Conservation (phyloP, 2,888 invertebrate species). For the Hirtodrosophila histrioides region DNA sequence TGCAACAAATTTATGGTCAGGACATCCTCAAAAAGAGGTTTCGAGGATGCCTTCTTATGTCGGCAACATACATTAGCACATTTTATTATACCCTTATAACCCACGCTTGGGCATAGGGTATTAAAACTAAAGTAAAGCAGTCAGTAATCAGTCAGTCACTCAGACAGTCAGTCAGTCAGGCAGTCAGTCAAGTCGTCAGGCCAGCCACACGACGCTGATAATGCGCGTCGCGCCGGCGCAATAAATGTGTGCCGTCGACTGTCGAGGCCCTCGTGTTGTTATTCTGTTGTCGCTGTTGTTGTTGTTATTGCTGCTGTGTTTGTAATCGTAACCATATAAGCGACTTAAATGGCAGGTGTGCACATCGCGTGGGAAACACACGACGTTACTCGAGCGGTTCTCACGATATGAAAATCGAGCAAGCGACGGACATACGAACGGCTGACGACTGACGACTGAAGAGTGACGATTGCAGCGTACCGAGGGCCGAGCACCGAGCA, state of each 20-base stretch:
- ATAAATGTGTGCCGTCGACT: conserved; percentile 73
- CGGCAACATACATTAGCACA: too few relatives aligned
- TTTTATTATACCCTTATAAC: background rate
- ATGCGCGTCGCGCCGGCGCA: conserved; percentile 77
- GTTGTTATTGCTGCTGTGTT: conserved; percentile 35
- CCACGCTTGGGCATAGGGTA: background rate
- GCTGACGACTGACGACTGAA: conserved; percentile 29
- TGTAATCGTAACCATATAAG: conserved; percentile 79
- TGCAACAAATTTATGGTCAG: too few relatives aligned
- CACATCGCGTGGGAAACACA: conserved; percentile 85
- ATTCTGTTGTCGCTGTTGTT: conserved; percentile 41
- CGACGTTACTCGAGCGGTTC: conserved; percentile 84
- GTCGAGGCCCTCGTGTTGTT: conserved; percentile 59
- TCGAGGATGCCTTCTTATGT: too few relatives aligned
- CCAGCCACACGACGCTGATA: conserved; percentile 72
- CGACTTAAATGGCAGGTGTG: conserved; percentile 84
- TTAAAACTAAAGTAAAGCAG: conserved; percentile 71
- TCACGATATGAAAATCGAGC: conserved; percentile 84
- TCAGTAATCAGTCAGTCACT: conserved; percentile 34
- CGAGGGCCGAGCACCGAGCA: conserved; percentile 22
- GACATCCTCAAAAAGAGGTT: too few relatives aligned
- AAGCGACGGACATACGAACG: conserved; percentile 49
- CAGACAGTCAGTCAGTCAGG: conserved; percentile 20
- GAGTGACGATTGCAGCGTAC: conserved; percentile 20
- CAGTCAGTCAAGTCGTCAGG: conserved; percentile 53